A percentile compares a stretch with the other conserved stretches of the same genome.
Conservation (phyloP, 2,888 invertebrate species). For the Napeogenes sylphis region DNA sequence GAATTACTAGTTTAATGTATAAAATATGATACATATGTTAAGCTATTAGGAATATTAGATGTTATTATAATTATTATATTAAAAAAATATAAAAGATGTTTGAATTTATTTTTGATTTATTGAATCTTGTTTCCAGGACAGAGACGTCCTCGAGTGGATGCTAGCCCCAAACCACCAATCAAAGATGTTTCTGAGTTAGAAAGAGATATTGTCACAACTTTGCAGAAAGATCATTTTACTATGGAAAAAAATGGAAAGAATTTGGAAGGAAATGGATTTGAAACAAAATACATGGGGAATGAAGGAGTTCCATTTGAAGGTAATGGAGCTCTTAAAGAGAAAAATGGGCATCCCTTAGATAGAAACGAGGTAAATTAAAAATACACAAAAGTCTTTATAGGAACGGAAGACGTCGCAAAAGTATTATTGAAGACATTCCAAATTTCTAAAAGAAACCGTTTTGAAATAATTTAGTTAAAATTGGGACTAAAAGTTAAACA, state of each 20-base stretch:
- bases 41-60: too few species aligned
- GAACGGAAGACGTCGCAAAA: too few species aligned
- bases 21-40: too few species aligned
- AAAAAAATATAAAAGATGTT: too few species aligned
- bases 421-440: too few species aligned
- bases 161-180: constrained; percentile 1
- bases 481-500: too few species aligned
- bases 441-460: too few species aligned
- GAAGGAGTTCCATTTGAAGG: background rate
- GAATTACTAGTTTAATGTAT: too few species aligned
- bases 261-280: background rate
- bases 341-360: background rate
- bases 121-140: background rate
- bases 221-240: constrained; percentile 10
- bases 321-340: constrained; percentile 3
- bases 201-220: constrained; percentile 9
- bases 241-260: background rate
- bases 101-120: too few species aligned
- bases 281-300: background rate
- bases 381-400: too few species aligned
- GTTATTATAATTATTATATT: too few species aligned
- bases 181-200: constrained; percentile 10
- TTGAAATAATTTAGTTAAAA: too few species aligned
- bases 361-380: background rate
- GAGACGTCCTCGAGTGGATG: background rate